Base-by-base conservation (phyloP, 2,888 invertebrate genomes). In the Cerastoderma edule region DNA sequence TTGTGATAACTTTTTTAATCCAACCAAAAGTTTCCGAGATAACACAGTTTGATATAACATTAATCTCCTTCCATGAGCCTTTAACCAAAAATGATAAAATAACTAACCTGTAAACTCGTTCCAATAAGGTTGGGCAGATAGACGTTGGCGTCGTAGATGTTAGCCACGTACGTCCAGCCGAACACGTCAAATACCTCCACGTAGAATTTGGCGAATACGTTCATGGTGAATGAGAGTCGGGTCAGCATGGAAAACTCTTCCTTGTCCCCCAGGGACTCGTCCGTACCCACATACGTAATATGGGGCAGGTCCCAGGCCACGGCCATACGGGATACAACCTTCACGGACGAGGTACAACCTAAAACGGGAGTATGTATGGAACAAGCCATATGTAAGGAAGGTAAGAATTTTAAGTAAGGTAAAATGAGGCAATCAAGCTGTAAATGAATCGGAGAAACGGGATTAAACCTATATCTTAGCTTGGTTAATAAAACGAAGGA, bases 281-380 rank as follows among this genome's bases (percentile, higher is more conserved):
- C 78, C 13, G 79, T 84, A 13, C 83, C 85, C 0, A 83, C 77
- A 6, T 85, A 85, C 6, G 84, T 87, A 54, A 87, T 80, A 44
- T 85, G 71, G 2, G 85, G 85, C 13, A 87, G 67, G 68, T 87
- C 83, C 85, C 84, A 85, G 6, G 78, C 56, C 28, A 80, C 78
- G 28, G 83, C 83, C 85, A 87, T 80, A 63, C 83, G 77, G 1
- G 78, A 79, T 33, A 85, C 67, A 10, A 77, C 77, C 68, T 82
- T 78, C 30, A 84, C 80, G 0, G 85, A 83, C 24, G 72, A 78
- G 27, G 83, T 83, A 60, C 84, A 85, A 0, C 74, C 87, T 87
- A 79, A 39, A 67, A 71, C 27, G 44, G 19, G 44, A n/a, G n/a
- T n/a, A n/a, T n/a, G n/a, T n/a, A n/a, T n/a, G n/a, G n/a, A n/a